Conservation (phyloP, 2,797 vertebrate genomes). For the Ctenopoma multispine region DNA sequence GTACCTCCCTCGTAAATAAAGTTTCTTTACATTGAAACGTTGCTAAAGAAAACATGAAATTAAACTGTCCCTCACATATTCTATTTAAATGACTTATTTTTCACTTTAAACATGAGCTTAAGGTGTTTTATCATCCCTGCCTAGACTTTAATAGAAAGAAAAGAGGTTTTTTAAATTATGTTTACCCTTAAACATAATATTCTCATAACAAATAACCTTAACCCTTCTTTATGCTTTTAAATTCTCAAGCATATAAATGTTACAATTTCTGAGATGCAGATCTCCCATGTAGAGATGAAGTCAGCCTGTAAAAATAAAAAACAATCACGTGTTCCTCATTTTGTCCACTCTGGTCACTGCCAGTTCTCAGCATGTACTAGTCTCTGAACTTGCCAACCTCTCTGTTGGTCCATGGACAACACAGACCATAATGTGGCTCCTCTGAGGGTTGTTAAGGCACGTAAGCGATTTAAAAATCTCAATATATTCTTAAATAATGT, state of each 20-base stretch:
- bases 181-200: too few species aligned
- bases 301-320: slow-evolving; percentile 36
- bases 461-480: slow-evolving; percentile 41
- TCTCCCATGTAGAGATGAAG: slow-evolving; percentile 9
- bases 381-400: slow-evolving; percentile 53
- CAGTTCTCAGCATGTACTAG: slow-evolving; percentile 60
- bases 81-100: too few species aligned
- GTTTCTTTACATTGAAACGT: too few species aligned
- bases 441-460: slow-evolving; percentile 50
- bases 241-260: background rate
- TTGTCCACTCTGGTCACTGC: slow-evolving; percentile 44
- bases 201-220: too few species aligned
- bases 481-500: slow-evolving; percentile 7
- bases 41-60: too few species aligned
- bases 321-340: background rate
- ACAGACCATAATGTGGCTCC: slow-evolving; percentile 55
- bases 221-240: background rate
- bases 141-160: background rate
- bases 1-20: too few species aligned
- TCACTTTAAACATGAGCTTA: too few species aligned
- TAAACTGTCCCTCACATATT: too few species aligned
- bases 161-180: too few species aligned
- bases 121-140: too few species aligned
- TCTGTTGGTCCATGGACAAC: slow-evolving; percentile 52
- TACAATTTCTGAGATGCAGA: too few species aligned